Conservation (phyloP, 2,113 vertebrate species). For the Corythoichthys intestinalis region DNA sequence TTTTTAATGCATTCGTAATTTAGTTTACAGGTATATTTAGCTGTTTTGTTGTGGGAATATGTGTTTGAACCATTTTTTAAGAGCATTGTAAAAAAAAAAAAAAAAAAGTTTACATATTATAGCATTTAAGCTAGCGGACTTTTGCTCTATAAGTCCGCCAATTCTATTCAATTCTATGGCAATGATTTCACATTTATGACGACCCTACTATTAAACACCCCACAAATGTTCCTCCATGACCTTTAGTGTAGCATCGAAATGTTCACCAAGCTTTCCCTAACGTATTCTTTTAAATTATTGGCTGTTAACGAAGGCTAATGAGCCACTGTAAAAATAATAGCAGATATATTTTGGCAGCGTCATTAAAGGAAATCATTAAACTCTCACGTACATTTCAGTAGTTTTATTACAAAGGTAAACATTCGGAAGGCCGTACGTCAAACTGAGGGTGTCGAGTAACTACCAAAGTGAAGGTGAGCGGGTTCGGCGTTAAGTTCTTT, state of each 20-base stretch:
- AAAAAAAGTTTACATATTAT: no score
- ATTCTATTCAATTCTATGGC: no score
- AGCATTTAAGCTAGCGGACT: no score
- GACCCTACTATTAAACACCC: no score
- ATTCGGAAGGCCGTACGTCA: neutral
- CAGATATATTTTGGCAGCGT: neutral
- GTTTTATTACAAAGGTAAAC: slow-evolving; percentile 1
- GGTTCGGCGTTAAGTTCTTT: neutral
- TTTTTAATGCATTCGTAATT: no score
- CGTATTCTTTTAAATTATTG: neutral
- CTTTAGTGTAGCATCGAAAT: neutral
- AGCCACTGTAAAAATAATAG: neutral
- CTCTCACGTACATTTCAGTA: neutral
- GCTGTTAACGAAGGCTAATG: neutral
- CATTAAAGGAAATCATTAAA: neutral
- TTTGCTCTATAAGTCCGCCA: no score
- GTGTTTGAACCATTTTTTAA: no score
- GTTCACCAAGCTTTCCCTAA: neutral
- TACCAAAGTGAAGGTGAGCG: neutral
- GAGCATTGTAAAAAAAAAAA: no score
- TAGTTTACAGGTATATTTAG: no score
- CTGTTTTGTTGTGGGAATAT: no score
- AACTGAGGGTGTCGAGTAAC: neutral
- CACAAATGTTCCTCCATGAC: neutral
- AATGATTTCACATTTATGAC: no score